Percentiles rank a stretch among this genome's conserved stretches.
phyloP scores from a whole-genome alignment of 1,140 invertebrate species.

The Trypoxylus dichotomus region DNA sequence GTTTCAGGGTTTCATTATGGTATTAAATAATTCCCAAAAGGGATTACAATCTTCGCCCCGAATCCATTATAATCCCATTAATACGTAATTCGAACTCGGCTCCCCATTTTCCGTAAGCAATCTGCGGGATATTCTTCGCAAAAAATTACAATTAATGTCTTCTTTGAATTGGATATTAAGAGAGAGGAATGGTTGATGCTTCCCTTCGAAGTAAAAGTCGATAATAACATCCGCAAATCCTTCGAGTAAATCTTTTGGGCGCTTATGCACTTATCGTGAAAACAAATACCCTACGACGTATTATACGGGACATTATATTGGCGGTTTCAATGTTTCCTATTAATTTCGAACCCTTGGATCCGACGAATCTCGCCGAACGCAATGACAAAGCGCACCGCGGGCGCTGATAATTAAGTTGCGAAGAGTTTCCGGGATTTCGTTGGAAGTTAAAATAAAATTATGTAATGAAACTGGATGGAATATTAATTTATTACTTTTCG shows the following conservation, averaged over 20 bases:
- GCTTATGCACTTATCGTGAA: not conserved
- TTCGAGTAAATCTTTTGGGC: not conserved
- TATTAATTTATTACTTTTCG: not conserved
- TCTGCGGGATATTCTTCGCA: not conserved
- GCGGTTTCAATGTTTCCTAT: not conserved
- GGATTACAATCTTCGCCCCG: not conserved
- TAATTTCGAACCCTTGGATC: not conserved
- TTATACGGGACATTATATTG: not conserved
- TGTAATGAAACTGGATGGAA: not conserved
- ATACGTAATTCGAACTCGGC: slow-evolving; percentile 1
- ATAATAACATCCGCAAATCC: not conserved
- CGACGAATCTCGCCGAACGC: not conserved
- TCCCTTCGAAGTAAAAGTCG: not conserved
- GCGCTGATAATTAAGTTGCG: not conserved
- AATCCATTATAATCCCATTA: slow-evolving; percentile 18
- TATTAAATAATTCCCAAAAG: not conserved
- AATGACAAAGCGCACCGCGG: not conserved
- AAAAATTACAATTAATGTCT: slow-evolving; percentile 1
- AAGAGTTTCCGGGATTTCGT: not conserved
- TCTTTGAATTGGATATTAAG: not conserved
- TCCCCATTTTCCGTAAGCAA: not conserved
- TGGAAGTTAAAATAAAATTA: not conserved
- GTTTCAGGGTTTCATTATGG: not conserved
- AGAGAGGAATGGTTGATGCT: not conserved
- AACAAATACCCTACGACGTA: not conserved